These are phyloP conservation scores for Allochrocebus solatus DNA, from an alignment of 2,797 vertebrate genomes.

Conservation along the genomic window DNA sequence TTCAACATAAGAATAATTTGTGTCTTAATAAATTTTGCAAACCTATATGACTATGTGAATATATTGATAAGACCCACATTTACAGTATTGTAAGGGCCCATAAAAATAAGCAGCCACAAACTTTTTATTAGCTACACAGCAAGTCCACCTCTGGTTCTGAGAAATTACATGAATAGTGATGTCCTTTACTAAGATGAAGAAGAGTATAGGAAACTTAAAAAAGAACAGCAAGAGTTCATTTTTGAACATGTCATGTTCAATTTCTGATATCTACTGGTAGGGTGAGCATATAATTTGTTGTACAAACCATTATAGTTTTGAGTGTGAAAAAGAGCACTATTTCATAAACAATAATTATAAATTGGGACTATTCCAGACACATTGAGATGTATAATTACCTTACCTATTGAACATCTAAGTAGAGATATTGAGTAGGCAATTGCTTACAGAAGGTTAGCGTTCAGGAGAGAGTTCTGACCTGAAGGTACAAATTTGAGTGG, in stretches of 20 bases:
- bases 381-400: not conserved
- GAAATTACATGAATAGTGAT: not conserved
- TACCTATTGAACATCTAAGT: not conserved
- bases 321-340: not conserved
- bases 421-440: not conserved
- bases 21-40: not conserved
- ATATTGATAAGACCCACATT: not conserved
- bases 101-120: not conserved
- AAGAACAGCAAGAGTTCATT: not conserved
- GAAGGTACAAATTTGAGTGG: not conserved
- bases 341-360: not conserved
- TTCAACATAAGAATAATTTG: not conserved
- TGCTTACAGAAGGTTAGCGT: not conserved
- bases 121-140: not conserved
- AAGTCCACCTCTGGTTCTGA: not conserved
- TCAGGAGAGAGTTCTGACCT: not conserved
- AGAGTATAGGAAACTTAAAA: not conserved
- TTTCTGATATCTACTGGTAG: not conserved
- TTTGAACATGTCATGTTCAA: not conserved
- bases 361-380: not conserved
- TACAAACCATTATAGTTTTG: not conserved
- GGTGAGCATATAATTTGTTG: not conserved
- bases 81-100: not conserved
- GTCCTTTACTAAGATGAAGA: not conserved
- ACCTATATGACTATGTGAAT: not conserved